Evolutionary conservation across 2,113 vertebrate genomes (phyloP), one percentile per base, ranked within the genome.

Genomic region (Leptodactylus fuscus): DNA sequence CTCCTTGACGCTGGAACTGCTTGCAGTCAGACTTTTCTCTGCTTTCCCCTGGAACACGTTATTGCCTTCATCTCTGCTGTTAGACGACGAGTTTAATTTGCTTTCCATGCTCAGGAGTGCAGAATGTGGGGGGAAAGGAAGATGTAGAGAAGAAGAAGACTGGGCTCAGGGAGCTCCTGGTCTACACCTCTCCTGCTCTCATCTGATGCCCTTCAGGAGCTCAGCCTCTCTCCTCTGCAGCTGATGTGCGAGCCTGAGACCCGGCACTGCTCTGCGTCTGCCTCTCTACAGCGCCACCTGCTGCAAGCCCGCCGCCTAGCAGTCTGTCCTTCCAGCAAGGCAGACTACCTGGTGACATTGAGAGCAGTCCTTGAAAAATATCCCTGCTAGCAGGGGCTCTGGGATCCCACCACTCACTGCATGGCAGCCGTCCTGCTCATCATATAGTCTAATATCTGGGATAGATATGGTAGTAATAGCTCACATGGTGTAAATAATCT

Each of bases 1-100:
- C 87, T 98, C 97, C 93, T 99, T 98, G 78, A 91, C 91, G 89
- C 94, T 93, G 32, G 93, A 91, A 86, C 92, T 94, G 88, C 76
- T 67, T 12, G 87, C 71, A 12, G 81, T 81, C 32, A 67, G 85
- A 75, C 85, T 86, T 79, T 74, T 75, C 82, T 85, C 92, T 71
- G 87, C 88, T 79, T 89, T 88, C 41, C 88, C 78, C 51, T 91
- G 90, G 87, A 92, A 94, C 51, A 89, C 89, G 88, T 92, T 89
- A 83, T 88, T 90, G 88, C 92, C 81, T 88, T 97, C 97, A 91
- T 97, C 97, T 89, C 97, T 96, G 94, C 93, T 94, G 94, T 94
- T 93, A 89, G 96, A 91, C 91, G 97, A 95, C 80, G 96, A 95
- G 92, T 96, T 96, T 69, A 95, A 94, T 94, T 98, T 96, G 90